These are phyloP conservation scores for Pithys albifrons DNA, from an alignment of 2,113 vertebrate species.

Conservation along the genomic window DNA sequence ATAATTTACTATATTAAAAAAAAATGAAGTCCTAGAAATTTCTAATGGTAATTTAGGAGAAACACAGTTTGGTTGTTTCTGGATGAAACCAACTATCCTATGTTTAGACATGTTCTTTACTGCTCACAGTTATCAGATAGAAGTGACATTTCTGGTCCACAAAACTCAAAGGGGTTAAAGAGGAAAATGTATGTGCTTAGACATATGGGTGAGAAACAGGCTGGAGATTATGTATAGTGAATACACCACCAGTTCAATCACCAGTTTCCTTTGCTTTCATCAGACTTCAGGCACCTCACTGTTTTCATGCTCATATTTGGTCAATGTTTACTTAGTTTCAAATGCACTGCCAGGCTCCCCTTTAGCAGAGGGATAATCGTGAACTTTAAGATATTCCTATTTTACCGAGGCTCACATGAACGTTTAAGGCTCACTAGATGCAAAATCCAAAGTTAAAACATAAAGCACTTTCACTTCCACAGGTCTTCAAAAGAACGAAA, in stretches of 20 bases:
- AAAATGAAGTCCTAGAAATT: background rate
- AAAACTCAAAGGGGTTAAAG: background rate
- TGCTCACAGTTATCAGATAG: background rate
- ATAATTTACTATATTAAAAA: background rate
- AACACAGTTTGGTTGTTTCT: background rate
- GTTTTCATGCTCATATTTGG: slow-evolving; percentile 55
- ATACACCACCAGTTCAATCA: background rate
- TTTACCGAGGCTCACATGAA: background rate
- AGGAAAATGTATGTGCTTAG: background rate
- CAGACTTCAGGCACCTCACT: slow-evolving; percentile 23
- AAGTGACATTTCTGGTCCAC: background rate
- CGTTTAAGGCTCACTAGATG: background rate
- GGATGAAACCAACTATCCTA: background rate
- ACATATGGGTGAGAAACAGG: background rate
- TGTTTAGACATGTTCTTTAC: background rate
- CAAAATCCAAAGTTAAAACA: background rate
- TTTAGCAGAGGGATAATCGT: background rate
- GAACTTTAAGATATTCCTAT: background rate
- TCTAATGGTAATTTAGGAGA: background rate
- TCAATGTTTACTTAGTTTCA: slow-evolving; percentile 48
- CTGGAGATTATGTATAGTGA: background rate
- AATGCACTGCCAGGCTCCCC: background rate
- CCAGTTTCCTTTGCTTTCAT: background rate
- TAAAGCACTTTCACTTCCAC: background rate
- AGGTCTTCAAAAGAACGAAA: background rate